Conservation (phyloP, 2,888 invertebrate genomes). For the Agrochola litura region DNA sequence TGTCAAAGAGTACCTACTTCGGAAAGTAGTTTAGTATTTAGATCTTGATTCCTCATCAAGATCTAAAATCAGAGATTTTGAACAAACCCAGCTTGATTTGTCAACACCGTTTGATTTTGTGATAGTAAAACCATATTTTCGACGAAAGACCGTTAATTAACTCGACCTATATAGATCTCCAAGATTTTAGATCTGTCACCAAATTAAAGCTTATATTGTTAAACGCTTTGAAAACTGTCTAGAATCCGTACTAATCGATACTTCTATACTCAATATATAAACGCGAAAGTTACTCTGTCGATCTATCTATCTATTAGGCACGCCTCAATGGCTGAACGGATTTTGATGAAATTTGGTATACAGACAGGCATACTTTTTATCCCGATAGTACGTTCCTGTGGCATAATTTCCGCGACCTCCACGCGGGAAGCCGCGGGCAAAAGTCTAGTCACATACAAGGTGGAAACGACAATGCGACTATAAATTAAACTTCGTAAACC, state of each 20-base stretch:
- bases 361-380: neutral
- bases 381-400: neutral
- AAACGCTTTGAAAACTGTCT: neutral
- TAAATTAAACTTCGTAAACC: neutral
- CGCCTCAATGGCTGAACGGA: neutral
- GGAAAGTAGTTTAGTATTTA: conserved; percentile 25
- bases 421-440: neutral
- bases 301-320: too few species aligned
- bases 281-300: neutral
- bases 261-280: neutral
- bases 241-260: neutral
- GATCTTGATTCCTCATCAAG: neutral
- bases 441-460: neutral
- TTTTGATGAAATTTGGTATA: neutral
- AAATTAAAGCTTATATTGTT: neutral
- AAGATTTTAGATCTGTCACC: neutral
- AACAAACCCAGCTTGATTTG: conserved; percentile 8
- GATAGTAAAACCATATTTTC: neutral
- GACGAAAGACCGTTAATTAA: neutral
- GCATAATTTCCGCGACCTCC: neutral
- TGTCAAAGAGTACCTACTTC: conserved; percentile 6
- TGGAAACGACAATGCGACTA: neutral
- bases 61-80: conserved; percentile 19
- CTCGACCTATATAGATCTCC: neutral
- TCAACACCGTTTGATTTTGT: conserved; percentile 17